Evolutionary conservation across 2,113 vertebrate species (phyloP).

Genomic region (Elephantulus edwardii): DNA sequence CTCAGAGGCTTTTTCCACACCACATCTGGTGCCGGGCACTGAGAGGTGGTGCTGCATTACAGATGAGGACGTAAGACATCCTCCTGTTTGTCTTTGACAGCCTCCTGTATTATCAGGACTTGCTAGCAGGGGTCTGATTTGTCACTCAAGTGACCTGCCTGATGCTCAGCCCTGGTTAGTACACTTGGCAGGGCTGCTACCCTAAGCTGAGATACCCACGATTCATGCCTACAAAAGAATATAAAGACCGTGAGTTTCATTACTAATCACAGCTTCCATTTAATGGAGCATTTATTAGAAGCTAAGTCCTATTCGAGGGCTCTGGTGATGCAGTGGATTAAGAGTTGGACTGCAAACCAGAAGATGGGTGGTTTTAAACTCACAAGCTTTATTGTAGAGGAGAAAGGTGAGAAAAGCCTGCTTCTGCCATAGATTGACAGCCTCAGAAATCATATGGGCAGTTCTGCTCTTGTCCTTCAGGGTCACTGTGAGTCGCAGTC

Average conservation of each 20-base stretch:
- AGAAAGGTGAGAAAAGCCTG: no score
- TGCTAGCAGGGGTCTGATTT: background rate
- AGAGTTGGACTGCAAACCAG: no score
- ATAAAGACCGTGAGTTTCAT: rapidly evolving
- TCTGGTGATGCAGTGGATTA: no score
- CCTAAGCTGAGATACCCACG: rapidly evolving
- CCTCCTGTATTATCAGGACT: rapidly evolving
- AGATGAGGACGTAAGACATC: background rate
- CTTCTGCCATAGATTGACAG: no score
- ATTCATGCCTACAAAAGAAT: background rate
- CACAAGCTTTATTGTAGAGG: no score
- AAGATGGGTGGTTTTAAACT: no score
- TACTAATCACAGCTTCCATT: background rate
- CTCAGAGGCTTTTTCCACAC: rapidly evolving
- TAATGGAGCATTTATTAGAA: rapidly evolving
- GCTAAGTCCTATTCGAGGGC: no score
- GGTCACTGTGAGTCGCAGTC: no score
- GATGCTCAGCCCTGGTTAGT: background rate
- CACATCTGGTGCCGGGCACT: background rate
- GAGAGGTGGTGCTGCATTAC: background rate
- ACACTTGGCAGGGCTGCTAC: background rate
- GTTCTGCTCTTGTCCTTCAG: no score
- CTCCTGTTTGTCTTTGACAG: background rate
- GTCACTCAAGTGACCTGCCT: background rate
- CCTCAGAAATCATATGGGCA: no score